Base-by-base conservation (phyloP, 2,888 invertebrate genomes). In the Machimus rusticus region DNA sequence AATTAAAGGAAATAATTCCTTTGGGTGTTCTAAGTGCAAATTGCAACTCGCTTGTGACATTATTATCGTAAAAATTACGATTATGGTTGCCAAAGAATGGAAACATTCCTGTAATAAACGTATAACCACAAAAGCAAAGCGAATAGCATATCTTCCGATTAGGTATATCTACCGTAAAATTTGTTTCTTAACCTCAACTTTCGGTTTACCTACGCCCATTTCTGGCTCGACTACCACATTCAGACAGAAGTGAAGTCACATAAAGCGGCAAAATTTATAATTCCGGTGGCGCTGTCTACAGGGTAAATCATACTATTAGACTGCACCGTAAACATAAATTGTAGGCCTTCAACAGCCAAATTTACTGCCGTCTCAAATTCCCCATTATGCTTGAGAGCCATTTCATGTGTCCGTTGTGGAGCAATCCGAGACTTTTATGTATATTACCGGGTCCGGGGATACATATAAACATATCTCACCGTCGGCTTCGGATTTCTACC, bases 241-340 rank as follows among this genome's bases (percentile, higher is more conserved):
- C 79, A 39, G 51, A 46, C 46, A 9, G 46, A 79, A 79, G 39
- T 79, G 43, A 79, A 79, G 79, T 79, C 79, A 79, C 79, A 79
- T 79, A 79, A 79, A 79, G 79, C 46, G 79, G 43, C 79, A 79
- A 79, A 79, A 79, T 79, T 79, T 79, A 79, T 79, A 79, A 79
- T 79, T 79, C 79, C 79, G 79, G 46, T 46, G 79, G 79, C 51
- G 79, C 79, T 79, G 79, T 79, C 79, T 79, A 79, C 79, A 12
- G 79, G 23, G 43, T 79, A 79, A 79, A 79, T 79, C 79, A 79
- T 79, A 79, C 79, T 79, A 79, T 79, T 79, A 79, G 79, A 79
- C 79, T 79, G 79, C 79, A 79, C 79, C 79, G 51, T 79, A 79
- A 79, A 79, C 79, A 79, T 79, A 79, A 79, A 79, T 79, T 79